Base-by-base conservation (phyloP, 2,888 invertebrate genomes). In the Holacanthella duospinosa region DNA sequence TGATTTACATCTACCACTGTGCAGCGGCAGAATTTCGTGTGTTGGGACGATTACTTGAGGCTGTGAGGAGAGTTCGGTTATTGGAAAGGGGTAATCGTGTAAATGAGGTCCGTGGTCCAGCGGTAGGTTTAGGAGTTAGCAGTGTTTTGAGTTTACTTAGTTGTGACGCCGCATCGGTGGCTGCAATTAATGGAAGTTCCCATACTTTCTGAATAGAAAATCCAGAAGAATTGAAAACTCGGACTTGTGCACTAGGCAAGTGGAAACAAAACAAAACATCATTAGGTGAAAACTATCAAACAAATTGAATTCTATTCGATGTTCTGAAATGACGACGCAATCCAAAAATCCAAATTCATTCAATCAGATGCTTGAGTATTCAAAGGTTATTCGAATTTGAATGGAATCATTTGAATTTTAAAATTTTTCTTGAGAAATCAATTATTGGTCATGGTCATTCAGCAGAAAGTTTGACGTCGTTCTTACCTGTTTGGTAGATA, bases 401-500 rank as follows among this genome's bases (percentile, higher is more conserved):
- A 56, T 43, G 21, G 19, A 24, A 26, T 16, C 19, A 25, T 61
- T 43, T 16, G 3, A 43, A 19, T 9, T 2, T 21, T 28, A 21
- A 55, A 27, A 29, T 25, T 43, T n/a, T 12, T 25, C 24, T 25
- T 59, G 21, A 63, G 43, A 55, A 27, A 43, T 48, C n/a, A n/a
- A n/a, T n/a, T n/a, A n/a, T n/a, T n/a, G 24, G 1, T 55, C 6
- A 9, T 16, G 9, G 9, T 25, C 3, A 25, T 27, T 55, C 25
- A 27, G 28, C 25, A 24, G 25, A 55, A 4, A n/a, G 12, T 12
- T n/a, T n/a, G n/a, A n/a, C n/a, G n/a, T n/a, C n/a, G n/a, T n/a
- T n/a, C 29, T 58, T 9, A 71, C 70, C 60, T 63, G 55, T 69
- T 71, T 21, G 71, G 71, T 21, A 71, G 60, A 48, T 65, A 71